phyloP scores from a whole-genome alignment of 30 jellyfish, hydroid and myxozoan species.

The Aurelia coerulea region DNA sequence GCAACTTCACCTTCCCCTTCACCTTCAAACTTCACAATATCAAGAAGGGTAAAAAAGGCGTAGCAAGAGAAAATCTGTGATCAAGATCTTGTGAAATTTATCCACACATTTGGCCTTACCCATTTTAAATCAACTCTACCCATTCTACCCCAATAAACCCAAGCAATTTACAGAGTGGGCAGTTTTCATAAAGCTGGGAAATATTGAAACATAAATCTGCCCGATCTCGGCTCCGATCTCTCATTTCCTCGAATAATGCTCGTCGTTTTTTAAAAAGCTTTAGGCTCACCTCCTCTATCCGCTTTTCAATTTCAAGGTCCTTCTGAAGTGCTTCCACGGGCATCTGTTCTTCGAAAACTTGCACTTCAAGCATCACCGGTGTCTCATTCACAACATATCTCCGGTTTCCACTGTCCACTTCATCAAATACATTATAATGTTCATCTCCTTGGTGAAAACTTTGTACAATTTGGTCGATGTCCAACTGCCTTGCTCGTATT shows the following conservation, averaged over 20 bases:
- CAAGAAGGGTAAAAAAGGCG: no score
- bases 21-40: no score
- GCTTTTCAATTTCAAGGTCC: neutral
- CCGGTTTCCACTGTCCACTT: neutral
- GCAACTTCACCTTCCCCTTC: no score
- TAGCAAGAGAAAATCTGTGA: no score
- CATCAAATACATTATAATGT: neutral
- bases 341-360: constrained; percentile 35
- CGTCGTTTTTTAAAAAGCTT: no score
- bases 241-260: no score
- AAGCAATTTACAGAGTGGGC: neutral
- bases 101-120: no score
- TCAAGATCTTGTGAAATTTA: no score
- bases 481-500: constrained; percentile 26
- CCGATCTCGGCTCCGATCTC: no score
- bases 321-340: constrained; percentile 19
- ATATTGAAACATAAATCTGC: no score
- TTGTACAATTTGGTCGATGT: constrained; percentile 29
- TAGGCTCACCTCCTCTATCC: neutral
- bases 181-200: no score
- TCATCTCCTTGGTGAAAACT: neutral
- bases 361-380: constrained; percentile 28
- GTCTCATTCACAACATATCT: constrained; percentile 8
- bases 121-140: no score
- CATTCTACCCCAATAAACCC: neutral